These are phyloP conservation scores for Coregonus clupeaformis DNA, from an alignment of 2,113 vertebrate genomes.

Conservation along the genomic window DNA sequence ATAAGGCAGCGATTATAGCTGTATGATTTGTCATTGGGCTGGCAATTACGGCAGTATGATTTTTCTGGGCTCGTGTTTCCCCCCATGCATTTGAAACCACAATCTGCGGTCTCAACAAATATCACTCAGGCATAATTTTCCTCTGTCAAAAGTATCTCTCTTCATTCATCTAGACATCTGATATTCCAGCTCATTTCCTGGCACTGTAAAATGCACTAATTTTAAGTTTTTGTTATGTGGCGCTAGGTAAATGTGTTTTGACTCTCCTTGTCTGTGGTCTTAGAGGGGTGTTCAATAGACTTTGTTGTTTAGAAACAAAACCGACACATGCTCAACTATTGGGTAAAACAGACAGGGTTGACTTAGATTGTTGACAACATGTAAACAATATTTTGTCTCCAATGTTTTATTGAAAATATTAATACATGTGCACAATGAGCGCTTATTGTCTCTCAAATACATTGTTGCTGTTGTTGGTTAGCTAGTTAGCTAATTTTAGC, in stretches of 20 bases:
- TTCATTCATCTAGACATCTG: neutral
- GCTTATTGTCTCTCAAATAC: too few relatives aligned
- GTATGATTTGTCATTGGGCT: slow-evolving; percentile 38
- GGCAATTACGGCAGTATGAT: slow-evolving; percentile 31
- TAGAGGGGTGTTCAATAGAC: neutral
- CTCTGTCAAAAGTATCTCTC: neutral
- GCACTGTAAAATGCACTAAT: neutral
- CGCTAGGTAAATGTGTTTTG: neutral
- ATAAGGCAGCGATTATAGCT: slow-evolving; percentile 27
- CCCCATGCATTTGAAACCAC: neutral
- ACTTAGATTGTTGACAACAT: too few relatives aligned
- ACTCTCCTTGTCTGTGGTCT: neutral
- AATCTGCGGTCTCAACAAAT: neutral
- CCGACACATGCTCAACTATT: too few relatives aligned
- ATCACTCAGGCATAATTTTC: slow-evolving; percentile 6
- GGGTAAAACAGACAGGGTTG: too few relatives aligned
- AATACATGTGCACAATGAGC: too few relatives aligned
- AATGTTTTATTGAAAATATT: too few relatives aligned
- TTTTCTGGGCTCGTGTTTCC: slow-evolving; percentile 34
- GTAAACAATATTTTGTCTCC: too few relatives aligned
- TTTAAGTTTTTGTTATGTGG: neutral
- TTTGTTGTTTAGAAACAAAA: too few relatives aligned
- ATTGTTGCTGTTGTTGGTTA: too few relatives aligned
- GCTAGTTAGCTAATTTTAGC: too few relatives aligned
- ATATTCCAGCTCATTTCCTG: slow-evolving; percentile 17